phyloP scores from a whole-genome alignment of 2,797 vertebrate genomes.

The Peromyscus attwateri region DNA sequence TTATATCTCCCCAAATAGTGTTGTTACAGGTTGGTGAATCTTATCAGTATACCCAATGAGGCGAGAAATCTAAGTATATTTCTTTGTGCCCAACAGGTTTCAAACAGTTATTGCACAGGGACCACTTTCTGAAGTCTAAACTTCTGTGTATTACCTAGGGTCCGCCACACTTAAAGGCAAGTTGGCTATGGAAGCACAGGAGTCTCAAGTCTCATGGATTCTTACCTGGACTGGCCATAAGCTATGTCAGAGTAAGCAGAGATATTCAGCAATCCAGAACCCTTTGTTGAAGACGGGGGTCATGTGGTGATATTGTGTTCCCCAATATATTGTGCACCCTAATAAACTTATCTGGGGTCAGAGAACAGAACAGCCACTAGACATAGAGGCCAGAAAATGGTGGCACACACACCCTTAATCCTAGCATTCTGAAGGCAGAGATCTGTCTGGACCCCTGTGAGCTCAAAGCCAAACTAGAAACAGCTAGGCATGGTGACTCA shows the following conservation, averaged over 20 bases:
- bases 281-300: background rate
- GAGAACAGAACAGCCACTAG: too few relatives aligned
- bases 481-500: too few relatives aligned
- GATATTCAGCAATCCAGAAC: background rate
- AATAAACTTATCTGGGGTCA: too few relatives aligned
- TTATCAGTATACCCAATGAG: background rate
- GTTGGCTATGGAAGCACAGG: background rate
- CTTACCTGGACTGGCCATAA: background rate
- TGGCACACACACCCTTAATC: too few relatives aligned
- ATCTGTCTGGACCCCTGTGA: too few relatives aligned
- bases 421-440: too few relatives aligned
- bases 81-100: background rate
- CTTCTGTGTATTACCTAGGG: background rate
- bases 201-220: background rate
- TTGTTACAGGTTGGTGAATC: conserved; percentile 17
- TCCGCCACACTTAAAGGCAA: background rate
- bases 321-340: too few relatives aligned
- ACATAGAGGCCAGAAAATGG: too few relatives aligned
- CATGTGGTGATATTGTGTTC: too few relatives aligned
- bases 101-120: background rate
- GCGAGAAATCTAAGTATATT: background rate
- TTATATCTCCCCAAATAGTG: background rate
- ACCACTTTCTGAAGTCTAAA: background rate
- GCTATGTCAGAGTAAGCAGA: background rate
- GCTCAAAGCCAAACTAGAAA: too few relatives aligned